Evolutionary conservation across 2,113 vertebrate species (phyloP).

Genomic region (Steatornis caripensis): DNA sequence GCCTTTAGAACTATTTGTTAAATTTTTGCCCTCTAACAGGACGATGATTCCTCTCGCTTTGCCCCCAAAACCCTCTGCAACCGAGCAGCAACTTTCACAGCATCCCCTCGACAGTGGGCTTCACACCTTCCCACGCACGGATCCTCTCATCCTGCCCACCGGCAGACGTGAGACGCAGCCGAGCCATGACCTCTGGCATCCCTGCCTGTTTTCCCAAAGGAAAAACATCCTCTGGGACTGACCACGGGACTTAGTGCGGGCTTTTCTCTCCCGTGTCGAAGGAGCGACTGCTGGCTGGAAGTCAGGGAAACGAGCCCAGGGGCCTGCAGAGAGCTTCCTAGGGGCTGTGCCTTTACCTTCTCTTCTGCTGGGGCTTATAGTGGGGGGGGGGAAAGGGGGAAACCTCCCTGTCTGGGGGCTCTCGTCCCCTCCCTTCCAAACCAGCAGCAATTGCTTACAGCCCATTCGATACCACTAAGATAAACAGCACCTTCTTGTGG

Average conservation of each 20-base stretch:
- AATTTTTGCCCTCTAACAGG: not conserved
- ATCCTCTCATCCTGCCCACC: not conserved
- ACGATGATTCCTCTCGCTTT: not conserved
- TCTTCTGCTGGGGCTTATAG: not conserved
- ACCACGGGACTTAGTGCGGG: not conserved
- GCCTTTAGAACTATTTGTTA: not conserved
- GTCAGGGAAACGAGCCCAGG: rapidly evolving
- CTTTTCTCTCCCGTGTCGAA: not conserved
- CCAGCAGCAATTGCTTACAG: not conserved
- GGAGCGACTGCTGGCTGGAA: not conserved
- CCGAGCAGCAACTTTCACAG: not conserved
- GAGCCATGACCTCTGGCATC: not conserved
- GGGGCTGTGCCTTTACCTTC: not conserved
- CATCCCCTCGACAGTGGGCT: rapidly evolving
- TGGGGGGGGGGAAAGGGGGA: not conserved
- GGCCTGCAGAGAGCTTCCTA: not conserved
- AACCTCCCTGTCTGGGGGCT: not conserved
- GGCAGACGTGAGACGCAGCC: rapidly evolving
- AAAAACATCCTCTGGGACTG: not conserved
- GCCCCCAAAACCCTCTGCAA: not conserved
- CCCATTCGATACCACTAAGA: not conserved
- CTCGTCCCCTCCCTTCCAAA: not conserved
- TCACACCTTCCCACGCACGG: rapidly evolving
- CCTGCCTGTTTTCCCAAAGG: not conserved
- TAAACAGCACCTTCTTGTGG: not conserved